These are phyloP conservation scores for Agrochola circellaris DNA, from an alignment of 2,888 invertebrate species.

Conservation along the genomic window DNA sequence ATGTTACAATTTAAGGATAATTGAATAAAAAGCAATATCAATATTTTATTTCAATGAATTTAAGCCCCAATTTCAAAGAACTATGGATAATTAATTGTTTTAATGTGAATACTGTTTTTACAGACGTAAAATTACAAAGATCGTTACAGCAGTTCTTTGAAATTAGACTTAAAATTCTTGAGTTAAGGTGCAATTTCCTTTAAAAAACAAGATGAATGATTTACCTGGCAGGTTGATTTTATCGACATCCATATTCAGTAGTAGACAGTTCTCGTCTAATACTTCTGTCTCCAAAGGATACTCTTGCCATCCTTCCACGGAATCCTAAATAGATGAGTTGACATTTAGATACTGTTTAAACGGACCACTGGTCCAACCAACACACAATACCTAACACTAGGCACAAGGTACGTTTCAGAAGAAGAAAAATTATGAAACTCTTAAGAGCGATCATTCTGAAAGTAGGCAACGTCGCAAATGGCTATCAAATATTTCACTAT, in stretches of 20 bases:
- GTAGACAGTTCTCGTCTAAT: slow-evolving; percentile 87
- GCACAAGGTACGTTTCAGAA: too few species aligned
- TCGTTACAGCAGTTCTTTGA: slow-evolving; percentile 5
- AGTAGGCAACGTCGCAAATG: too few species aligned
- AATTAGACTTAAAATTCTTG: slow-evolving; percentile 4
- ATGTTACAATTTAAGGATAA: slow-evolving; percentile 21
- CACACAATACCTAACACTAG: neutral
- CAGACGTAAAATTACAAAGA: neutral
- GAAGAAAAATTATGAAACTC: too few species aligned
- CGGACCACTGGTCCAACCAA: neutral
- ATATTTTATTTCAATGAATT: neutral
- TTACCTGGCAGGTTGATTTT: slow-evolving; percentile 83
- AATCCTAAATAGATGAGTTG: slow-evolving; percentile 69
- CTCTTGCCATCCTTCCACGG: slow-evolving; percentile 88
- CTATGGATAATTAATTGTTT: neutral
- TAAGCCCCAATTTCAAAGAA: slow-evolving; percentile 25
- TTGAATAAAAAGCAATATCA: slow-evolving; percentile 26
- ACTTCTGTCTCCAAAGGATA: slow-evolving; percentile 84
- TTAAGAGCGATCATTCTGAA: too few species aligned
- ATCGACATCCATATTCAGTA: slow-evolving; percentile 86
- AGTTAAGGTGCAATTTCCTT: neutral
- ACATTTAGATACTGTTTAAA: neutral
- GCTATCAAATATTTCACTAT: too few species aligned
- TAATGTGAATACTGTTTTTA: neutral
- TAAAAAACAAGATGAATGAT: slow-evolving; percentile 43